Conservation (phyloP, 2,797 vertebrate species). For the Lepus townsendii region DNA sequence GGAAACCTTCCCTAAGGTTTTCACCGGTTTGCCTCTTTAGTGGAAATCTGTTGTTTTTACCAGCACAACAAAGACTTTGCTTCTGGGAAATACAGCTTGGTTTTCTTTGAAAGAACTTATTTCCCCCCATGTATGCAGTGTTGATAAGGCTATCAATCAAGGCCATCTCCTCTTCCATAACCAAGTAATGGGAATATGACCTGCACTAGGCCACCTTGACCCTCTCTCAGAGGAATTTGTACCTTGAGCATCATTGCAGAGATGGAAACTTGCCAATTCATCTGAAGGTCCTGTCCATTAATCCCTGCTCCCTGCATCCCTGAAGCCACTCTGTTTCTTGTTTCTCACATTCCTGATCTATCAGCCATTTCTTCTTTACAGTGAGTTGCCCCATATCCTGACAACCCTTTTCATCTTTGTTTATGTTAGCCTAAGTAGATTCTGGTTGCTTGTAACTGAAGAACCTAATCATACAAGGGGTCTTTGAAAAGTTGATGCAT, state of each 20-base stretch:
- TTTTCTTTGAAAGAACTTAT: constrained; percentile 33
- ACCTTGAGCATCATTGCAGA: neutral
- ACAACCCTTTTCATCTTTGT: neutral
- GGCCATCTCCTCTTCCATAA: constrained; percentile 43
- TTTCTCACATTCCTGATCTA: neutral
- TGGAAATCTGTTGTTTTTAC: constrained; percentile 2
- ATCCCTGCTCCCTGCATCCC: neutral
- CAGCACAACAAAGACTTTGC: neutral
- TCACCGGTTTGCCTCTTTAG: neutral
- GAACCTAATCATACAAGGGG: neutral
- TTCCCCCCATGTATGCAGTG: neutral
- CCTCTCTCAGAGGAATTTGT: neutral
- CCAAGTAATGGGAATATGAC: constrained; percentile 12
- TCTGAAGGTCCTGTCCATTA: neutral
- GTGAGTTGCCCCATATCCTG: neutral
- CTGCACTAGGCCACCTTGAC: neutral
- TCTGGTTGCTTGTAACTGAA: neutral
- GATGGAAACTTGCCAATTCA: neutral
- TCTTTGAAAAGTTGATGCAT: too few relatives aligned
- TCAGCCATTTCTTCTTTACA: neutral
- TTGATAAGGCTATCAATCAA: constrained; percentile 10
- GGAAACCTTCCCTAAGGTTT: neutral
- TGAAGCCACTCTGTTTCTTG: neutral
- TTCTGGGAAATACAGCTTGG: constrained; percentile 20
- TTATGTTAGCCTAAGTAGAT: constrained; percentile 38